These are phyloP conservation scores for Eumaeus atala DNA, from an alignment of 1,140 invertebrate species.

Conservation along the genomic window DNA sequence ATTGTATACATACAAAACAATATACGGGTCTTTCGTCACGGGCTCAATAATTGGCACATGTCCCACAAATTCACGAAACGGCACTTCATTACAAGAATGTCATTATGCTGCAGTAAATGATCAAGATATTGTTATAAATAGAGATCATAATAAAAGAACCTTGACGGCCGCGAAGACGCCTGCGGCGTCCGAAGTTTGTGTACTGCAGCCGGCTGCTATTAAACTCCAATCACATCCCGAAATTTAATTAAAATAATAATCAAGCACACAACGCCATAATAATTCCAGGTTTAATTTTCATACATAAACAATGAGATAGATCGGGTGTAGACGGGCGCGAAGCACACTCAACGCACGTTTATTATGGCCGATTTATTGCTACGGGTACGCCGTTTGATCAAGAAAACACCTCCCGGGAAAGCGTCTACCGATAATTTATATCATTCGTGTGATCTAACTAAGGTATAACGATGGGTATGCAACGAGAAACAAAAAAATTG, in stretches of 20 bases:
- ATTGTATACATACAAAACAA: conserved; percentile 65
- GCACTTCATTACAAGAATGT: conserved; percentile 70
- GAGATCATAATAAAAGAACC: conserved; percentile 55
- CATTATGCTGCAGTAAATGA: conserved; percentile 68
- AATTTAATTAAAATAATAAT: conserved; percentile 58
- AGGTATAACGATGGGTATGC: conserved; percentile 67
- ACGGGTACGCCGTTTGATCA: conserved; percentile 42
- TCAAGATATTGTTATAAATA: conserved; percentile 70
- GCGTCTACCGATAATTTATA: conserved; percentile 68
- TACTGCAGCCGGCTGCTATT: conserved; percentile 31
- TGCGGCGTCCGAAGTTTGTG: conserved; percentile 31
- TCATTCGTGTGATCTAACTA: conserved; percentile 73
- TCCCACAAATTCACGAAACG: conserved; percentile 63
- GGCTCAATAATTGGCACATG: conserved; percentile 67
- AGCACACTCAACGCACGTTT: conserved; percentile 69
- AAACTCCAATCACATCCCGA: conserved; percentile 40
- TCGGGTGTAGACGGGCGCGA: conserved; percentile 69
- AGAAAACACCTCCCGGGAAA: conserved; percentile 51
- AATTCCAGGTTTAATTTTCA: conserved; percentile 70
- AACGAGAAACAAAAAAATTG: conserved; percentile 73
- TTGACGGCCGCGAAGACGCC: conserved; percentile 50
- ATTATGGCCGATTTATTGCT: conserved; percentile 67
- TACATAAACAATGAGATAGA: conserved; percentile 74
- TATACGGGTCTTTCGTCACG: conserved; percentile 52
- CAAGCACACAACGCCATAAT: conserved; percentile 56